A percentile compares a stretch with the other conserved stretches of the same genome.
Evolutionary conservation across 2,797 vertebrate genomes (phyloP).

Genomic region (Urophycis tenuis): DNA sequence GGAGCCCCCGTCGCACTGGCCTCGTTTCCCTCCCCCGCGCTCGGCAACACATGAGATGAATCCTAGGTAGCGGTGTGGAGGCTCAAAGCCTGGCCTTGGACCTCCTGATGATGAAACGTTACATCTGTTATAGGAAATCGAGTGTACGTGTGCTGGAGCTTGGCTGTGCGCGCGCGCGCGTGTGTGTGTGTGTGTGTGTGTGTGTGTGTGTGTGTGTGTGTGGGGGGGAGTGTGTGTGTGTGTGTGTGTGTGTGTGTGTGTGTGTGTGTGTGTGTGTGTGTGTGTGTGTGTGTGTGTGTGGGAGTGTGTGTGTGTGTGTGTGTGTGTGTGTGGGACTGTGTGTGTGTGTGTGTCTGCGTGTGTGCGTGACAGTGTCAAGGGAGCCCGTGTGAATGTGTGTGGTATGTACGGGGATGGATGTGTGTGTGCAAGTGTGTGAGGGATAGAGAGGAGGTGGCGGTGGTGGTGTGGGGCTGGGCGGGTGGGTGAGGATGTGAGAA

Average conservation of each 20-base stretch:
- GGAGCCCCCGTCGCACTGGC: conserved; percentile 40
- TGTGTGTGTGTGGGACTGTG: not conserved
- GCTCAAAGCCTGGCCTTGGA: conserved; percentile 58
- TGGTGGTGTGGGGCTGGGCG: too few relatives aligned
- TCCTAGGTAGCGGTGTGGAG: conserved; percentile 48
- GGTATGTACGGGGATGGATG: too few relatives aligned
- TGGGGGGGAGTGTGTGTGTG: not conserved
- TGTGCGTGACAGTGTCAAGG: too few relatives aligned
- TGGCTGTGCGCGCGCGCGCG: not conserved
- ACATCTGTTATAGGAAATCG: conserved; percentile 62
- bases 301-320: not conserved
- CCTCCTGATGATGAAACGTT: conserved; percentile 61
- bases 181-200: conserved; percentile 9
- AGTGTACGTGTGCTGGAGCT: conserved; percentile 19
- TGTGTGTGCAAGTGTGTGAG: not conserved
- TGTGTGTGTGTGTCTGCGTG: conserved; percentile 8
- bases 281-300: not conserved
- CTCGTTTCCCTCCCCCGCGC: conserved; percentile 57
- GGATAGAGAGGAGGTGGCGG: too few relatives aligned
- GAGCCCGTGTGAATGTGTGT: too few relatives aligned
- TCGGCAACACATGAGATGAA: conserved; percentile 66
- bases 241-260: not conserved
- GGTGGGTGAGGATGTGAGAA: not conserved
- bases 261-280: not conserved
- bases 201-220: not conserved